A percentile compares a stretch with the other conserved stretches of the same genome.
These are phyloP conservation scores for Mesitornis unicolor DNA, from an alignment of 2,113 vertebrate species.

Conservation along the genomic window DNA sequence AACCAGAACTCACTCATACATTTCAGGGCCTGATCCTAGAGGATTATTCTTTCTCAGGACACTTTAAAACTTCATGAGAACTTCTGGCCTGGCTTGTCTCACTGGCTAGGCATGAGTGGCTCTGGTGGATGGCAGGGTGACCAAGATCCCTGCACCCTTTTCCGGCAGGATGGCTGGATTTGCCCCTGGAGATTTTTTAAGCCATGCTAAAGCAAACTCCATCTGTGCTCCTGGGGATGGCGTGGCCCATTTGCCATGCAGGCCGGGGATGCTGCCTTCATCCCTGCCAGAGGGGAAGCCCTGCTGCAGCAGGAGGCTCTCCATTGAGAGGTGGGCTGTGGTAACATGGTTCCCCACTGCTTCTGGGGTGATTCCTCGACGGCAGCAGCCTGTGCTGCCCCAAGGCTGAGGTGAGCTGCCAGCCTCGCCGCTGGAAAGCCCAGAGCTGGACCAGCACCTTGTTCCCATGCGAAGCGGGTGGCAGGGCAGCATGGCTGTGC, in stretches of 20 bases:
- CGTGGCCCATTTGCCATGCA: background rate
- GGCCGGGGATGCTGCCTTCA: background rate
- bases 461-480: background rate
- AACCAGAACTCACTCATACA: constrained; percentile 49
- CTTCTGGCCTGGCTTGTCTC: constrained; percentile 43
- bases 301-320: background rate
- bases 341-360: background rate
- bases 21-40: constrained; percentile 46
- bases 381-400: background rate
- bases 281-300: background rate
- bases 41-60: constrained; percentile 46
- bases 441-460: background rate
- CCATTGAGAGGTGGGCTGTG: background rate
- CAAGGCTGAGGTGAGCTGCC: background rate
- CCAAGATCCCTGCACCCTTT: background rate
- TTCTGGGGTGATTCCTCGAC: background rate
- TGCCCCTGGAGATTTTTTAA: background rate
- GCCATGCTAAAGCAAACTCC: background rate
- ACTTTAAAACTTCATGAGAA: constrained; percentile 68
- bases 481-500: background rate
- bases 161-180: background rate
- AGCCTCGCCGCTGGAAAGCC: fast-evolving
- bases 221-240: background rate
- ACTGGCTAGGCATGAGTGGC: background rate
- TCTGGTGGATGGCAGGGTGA: background rate